phyloP scores from a whole-genome alignment of 2,113 vertebrate species.

The Hyaena hyaena region DNA sequence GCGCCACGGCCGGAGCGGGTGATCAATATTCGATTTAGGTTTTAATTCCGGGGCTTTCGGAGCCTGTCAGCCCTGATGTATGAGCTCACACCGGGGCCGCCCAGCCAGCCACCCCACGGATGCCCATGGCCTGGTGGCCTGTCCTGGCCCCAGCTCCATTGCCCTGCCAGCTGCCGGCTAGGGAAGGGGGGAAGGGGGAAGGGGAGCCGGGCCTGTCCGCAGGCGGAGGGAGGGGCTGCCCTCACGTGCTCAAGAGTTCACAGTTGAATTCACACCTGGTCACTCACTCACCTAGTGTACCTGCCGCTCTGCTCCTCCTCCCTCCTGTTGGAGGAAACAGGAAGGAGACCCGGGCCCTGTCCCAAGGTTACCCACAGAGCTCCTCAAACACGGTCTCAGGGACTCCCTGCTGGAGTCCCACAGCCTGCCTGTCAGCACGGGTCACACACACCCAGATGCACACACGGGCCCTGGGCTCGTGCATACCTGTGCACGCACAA shows the following conservation, averaged over 20 bases:
- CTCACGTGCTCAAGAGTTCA: background rate
- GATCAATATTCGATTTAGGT: slow-evolving; percentile 99
- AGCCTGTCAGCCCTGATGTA: slow-evolving; percentile 99
- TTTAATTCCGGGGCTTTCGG: slow-evolving; percentile 99
- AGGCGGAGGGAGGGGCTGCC: background rate
- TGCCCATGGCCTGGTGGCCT: slow-evolving; percentile 80
- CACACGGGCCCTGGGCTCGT: background rate
- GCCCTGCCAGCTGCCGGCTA: background rate
- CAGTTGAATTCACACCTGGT: background rate
- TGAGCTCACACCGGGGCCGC: slow-evolving; percentile 87
- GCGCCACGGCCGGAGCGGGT: slow-evolving; percentile 85
- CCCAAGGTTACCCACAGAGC: background rate
- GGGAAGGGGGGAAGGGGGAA: background rate
- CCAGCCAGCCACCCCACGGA: slow-evolving; percentile 77
- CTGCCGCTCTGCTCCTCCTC: background rate
- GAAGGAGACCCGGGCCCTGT: background rate
- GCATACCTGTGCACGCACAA: too few species aligned
- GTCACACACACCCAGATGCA: background rate
- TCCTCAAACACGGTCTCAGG: background rate
- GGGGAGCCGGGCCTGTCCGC: background rate
- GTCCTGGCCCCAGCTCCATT: slow-evolving; percentile 63
- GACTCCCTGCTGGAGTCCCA: background rate
- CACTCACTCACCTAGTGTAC: background rate
- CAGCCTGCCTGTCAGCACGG: background rate
- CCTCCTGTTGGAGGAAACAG: background rate